phyloP scores from a whole-genome alignment of 2,888 invertebrate species.

The Pheosia tremula region DNA sequence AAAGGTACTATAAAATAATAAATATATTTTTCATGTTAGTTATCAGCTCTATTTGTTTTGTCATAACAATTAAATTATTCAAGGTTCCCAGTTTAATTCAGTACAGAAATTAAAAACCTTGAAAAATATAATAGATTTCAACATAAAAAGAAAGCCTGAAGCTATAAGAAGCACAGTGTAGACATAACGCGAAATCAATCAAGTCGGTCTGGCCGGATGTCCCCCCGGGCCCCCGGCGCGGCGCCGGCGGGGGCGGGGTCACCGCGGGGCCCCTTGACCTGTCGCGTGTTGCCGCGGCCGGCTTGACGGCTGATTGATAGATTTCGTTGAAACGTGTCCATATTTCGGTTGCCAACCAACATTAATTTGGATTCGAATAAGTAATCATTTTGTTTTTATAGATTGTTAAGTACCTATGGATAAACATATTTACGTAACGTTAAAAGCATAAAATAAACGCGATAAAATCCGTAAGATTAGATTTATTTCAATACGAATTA shows the following conservation, averaged over 20 bases:
- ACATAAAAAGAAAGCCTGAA: not conserved
- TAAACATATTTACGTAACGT: no score
- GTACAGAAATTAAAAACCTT: no score
- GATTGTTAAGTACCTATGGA: not conserved
- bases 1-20: no score
- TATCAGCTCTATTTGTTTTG: no score
- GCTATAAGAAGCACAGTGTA: conserved; percentile 52
- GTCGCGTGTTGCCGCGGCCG: conserved; percentile 64
- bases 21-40: no score
- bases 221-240: conserved; percentile 8
- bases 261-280: conserved; percentile 66
- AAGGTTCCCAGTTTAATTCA: no score
- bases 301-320: conserved; percentile 70
- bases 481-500: no score
- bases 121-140: not conserved
- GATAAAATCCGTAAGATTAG: no score
- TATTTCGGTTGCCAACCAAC: conserved; percentile 5
- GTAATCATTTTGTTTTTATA: not conserved
- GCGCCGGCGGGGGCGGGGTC: conserved; percentile 22
- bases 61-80: no score
- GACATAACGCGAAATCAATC: conserved; percentile 82
- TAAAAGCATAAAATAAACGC: no score
- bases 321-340: conserved; percentile 41
- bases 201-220: conserved; percentile 49
- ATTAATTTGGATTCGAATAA: conserved; percentile 26